Conservation (phyloP, 2,113 vertebrate genomes). For the Triplophysa siluroides region DNA sequence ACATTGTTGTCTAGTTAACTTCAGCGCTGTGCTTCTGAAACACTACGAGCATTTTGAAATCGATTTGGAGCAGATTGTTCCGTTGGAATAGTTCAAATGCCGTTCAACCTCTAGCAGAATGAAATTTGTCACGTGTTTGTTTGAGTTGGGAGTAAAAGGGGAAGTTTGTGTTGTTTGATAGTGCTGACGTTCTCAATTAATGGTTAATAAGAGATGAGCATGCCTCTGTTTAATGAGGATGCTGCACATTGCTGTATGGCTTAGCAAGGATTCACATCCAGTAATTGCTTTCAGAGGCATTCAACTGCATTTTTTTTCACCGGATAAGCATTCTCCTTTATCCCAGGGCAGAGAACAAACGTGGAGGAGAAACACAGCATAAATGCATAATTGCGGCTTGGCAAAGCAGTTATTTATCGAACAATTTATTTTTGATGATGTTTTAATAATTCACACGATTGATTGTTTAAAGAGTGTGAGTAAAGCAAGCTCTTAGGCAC, state of each 20-base stretch:
- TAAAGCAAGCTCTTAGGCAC: conserved; percentile 63
- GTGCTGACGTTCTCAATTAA: conserved; percentile 60
- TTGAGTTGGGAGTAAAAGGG: conserved; percentile 57
- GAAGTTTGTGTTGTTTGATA: conserved; percentile 65
- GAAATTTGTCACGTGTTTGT: conserved; percentile 45
- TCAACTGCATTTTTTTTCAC: conserved; percentile 29
- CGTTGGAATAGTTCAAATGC: background rate
- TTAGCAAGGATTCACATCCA: conserved; percentile 50
- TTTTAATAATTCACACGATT: conserved; percentile 71
- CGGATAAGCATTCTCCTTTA: conserved; percentile 57
- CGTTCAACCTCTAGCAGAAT: conserved; percentile 11
- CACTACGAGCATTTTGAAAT: conserved; percentile 20
- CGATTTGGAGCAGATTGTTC: conserved; percentile 4
- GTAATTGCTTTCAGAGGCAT: conserved; percentile 51
- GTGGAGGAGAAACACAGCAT: conserved; percentile 57
- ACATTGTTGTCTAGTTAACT: background rate
- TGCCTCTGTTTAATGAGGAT: conserved; percentile 51
- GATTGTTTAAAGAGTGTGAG: conserved; percentile 67
- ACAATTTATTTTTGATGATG: conserved; percentile 71
- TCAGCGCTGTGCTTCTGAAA: conserved; percentile 14
- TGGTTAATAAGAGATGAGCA: conserved; percentile 59
- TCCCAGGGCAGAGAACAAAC: conserved; percentile 50
- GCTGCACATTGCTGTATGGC: conserved; percentile 40
- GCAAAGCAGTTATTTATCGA: conserved; percentile 62
- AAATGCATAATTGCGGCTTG: conserved; percentile 65